Evolutionary conservation across 2,113 vertebrate species (phyloP).

Genomic region (Tamias sibiricus): DNA sequence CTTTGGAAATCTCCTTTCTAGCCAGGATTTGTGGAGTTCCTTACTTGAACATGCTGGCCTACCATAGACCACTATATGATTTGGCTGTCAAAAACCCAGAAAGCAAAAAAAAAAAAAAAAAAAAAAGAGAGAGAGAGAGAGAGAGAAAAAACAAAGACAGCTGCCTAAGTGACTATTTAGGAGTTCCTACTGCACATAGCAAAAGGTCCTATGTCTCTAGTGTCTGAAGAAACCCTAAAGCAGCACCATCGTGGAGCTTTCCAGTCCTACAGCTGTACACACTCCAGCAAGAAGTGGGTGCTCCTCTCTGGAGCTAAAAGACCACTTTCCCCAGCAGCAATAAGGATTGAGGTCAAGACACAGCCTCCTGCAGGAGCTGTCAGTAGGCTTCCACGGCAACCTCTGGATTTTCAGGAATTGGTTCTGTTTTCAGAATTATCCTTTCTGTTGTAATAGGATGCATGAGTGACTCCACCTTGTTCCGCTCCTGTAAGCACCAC

Average conservation of each 20-base stretch:
- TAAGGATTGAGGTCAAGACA: not conserved
- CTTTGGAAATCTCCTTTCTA: not conserved
- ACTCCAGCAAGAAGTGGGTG: not conserved
- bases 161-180: not conserved
- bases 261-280: not conserved
- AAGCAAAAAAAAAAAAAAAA: not conserved
- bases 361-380: not conserved
- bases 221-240: not conserved
- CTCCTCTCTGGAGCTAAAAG: not conserved
- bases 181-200: not conserved
- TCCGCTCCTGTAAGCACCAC: not conserved
- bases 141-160: too few relatives aligned
- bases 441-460: not conserved
- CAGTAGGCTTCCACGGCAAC: not conserved
- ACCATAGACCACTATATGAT: not conserved
- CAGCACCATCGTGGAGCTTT: not conserved
- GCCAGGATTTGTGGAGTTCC: not conserved
- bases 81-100: not conserved
- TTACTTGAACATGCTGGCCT: not conserved
- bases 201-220: not conserved
- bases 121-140: too few relatives aligned
- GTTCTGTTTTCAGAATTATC: slow-evolving; percentile 15
- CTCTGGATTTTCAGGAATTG: not conserved
- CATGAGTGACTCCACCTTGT: not conserved
- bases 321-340: not conserved